Conservation (phyloP, 2,888 invertebrate genomes). For the Panzeria rudis region DNA sequence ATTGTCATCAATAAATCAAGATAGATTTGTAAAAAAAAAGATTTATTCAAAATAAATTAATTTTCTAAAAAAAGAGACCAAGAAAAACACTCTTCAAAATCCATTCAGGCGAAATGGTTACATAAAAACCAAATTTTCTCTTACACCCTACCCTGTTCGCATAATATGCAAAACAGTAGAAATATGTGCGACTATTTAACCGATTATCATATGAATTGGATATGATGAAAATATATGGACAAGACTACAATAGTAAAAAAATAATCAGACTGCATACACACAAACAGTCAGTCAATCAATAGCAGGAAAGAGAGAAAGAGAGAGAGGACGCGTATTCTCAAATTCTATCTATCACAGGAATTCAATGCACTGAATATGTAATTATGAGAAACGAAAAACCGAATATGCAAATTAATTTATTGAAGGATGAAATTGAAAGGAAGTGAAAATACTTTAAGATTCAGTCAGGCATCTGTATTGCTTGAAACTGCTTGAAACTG, state of each 20-base stretch:
- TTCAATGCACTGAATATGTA: constrained; percentile 66
- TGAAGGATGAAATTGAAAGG: constrained; percentile 56
- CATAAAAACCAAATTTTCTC: constrained; percentile 38
- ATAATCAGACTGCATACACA: constrained; percentile 13
- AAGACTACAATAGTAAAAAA: constrained; percentile 58
- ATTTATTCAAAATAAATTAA: constrained; percentile 52
- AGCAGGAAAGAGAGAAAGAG: not conserved
- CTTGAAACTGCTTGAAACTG: constrained; percentile 53
- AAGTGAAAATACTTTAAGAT: constrained; percentile 55
- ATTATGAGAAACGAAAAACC: constrained; percentile 70
- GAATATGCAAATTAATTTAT: constrained; percentile 67
- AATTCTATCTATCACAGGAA: constrained; percentile 44
- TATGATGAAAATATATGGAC: constrained; percentile 69
- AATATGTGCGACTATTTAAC: constrained; percentile 40
- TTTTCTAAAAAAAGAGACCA: constrained; percentile 8
- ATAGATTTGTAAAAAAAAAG: constrained; percentile 34
- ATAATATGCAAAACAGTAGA: constrained; percentile 64
- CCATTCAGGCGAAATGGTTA: constrained; percentile 68
- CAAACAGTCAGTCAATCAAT: constrained; percentile 54
- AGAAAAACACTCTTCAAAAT: constrained; percentile 56
- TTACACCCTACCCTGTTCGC: constrained; percentile 25
- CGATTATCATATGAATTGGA: constrained; percentile 68
- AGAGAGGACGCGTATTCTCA: constrained; percentile 3
- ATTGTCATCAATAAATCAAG: constrained; percentile 74
- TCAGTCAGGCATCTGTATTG: constrained; percentile 54